Evolutionary conservation across 2,113 vertebrate species (phyloP).

Genomic region (Pelvicachromis taeniatus): DNA sequence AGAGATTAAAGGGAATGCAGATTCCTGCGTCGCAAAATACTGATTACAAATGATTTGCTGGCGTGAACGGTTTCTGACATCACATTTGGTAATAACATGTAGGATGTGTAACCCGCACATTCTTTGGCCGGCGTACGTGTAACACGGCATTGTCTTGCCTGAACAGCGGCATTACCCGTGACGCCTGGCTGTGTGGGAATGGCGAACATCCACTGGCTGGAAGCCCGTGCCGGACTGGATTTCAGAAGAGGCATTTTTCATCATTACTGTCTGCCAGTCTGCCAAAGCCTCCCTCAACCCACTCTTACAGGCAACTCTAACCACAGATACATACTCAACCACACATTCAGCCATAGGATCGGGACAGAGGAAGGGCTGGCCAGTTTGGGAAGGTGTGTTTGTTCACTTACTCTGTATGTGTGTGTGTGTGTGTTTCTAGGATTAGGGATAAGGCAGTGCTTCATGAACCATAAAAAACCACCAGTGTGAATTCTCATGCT

Average conservation of each 20-base stretch:
- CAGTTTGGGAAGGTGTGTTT: slow-evolving; percentile 18
- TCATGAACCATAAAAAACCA: slow-evolving; percentile 48
- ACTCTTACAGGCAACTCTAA: not conserved
- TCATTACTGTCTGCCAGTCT: slow-evolving; percentile 41
- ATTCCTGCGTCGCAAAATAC: not conserved
- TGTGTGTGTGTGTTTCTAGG: not conserved
- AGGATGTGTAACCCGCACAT: not conserved
- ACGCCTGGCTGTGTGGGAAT: slow-evolving; percentile 41
- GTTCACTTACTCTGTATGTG: not conserved
- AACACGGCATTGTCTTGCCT: not conserved
- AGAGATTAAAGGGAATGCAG: not conserved
- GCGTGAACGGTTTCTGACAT: not conserved
- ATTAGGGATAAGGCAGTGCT: slow-evolving; percentile 35
- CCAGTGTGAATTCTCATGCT: slow-evolving; percentile 47
- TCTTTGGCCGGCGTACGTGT: not conserved
- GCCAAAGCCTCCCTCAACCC: not conserved
- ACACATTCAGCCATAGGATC: slow-evolving; percentile 1
- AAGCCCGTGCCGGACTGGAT: slow-evolving; percentile 24
- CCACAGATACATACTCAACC: slow-evolving; percentile 30
- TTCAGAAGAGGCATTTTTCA: slow-evolving; percentile 45
- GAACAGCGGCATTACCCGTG: slow-evolving; percentile 8
- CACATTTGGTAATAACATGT: not conserved
- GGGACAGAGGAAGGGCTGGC: not conserved
- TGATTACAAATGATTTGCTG: not conserved
- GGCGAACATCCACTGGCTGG: slow-evolving; percentile 23